These are phyloP conservation scores for Julus scanicus DNA, from an alignment of 2,888 invertebrate genomes.

Conservation along the genomic window DNA sequence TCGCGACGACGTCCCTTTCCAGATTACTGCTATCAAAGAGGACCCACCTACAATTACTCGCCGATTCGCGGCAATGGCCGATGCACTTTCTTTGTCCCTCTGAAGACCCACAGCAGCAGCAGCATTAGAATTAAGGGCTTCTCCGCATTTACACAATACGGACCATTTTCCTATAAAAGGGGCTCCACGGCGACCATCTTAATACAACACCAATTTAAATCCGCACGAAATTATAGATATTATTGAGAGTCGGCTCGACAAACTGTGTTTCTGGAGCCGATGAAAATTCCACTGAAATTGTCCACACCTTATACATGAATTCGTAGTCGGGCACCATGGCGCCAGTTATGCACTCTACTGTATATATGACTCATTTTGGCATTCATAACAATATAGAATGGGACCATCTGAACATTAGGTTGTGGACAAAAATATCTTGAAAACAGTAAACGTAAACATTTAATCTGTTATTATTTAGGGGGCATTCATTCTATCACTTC, in stretches of 20 bases:
- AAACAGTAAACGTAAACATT: no score
- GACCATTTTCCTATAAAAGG: conserved; percentile 24
- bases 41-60: conserved; percentile 30
- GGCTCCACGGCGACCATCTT: conserved; percentile 22
- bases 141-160: conserved; percentile 1
- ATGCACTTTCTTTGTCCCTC: background rate
- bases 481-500: no score
- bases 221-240: conserved; percentile 26
- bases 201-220: conserved; percentile 35
- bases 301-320: background rate
- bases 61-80: conserved; percentile 11
- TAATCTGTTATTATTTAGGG: no score
- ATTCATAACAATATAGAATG: background rate
- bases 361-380: background rate
- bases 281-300: conserved; percentile 6
- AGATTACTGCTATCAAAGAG: conserved; percentile 38
- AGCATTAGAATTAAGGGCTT: conserved; percentile 38
- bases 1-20: conserved; percentile 29
- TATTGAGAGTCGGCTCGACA: conserved; percentile 6
- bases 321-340: conserved; percentile 9
- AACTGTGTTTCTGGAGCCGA: background rate
- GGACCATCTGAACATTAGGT: background rate
- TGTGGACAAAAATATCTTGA: no score
- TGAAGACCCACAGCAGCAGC: conserved; percentile 11
- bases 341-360: background rate